A percentile compares a stretch with the other conserved stretches of the same genome.
These are phyloP conservation scores for Fistularia tabacaria DNA, from an alignment of 2,797 vertebrate genomes.

Conservation along the genomic window DNA sequence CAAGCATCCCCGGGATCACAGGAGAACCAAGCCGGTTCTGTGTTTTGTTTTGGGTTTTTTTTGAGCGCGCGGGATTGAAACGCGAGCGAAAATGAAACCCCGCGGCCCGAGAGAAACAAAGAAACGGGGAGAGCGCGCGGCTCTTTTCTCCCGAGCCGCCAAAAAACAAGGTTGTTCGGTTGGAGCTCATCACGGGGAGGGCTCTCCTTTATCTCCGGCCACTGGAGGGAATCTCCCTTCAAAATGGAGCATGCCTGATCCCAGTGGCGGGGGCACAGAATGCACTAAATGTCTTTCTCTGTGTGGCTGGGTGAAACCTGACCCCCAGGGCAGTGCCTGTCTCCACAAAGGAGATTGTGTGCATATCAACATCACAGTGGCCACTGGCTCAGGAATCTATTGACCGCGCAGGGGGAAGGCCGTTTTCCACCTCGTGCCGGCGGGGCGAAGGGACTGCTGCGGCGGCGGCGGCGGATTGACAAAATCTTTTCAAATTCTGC, in stretches of 20 bases:
- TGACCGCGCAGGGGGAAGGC: constrained; percentile 61
- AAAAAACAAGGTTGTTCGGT: background rate
- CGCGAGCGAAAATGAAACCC: no score
- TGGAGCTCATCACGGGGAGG: background rate
- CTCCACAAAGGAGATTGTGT: constrained; percentile 81
- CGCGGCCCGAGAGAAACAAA: no score
- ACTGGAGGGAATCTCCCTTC: constrained; percentile 62
- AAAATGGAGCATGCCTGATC: constrained; percentile 72
- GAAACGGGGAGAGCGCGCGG: no score
- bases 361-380: constrained; percentile 76
- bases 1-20: background rate
- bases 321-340: constrained; percentile 78
- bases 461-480: constrained; percentile 27
- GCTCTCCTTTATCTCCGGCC: constrained; percentile 23
- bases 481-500: constrained; percentile 43
- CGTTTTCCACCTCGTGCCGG: constrained; percentile 51
- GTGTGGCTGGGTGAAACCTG: constrained; percentile 74
- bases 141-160: no score
- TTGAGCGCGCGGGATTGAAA: no score
- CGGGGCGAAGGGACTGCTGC: constrained; percentile 7
- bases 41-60: no score
- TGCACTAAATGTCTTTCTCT: constrained; percentile 73
- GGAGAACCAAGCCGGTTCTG: no score
- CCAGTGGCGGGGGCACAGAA: constrained; percentile 67
- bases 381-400: constrained; percentile 67